Percentiles rank a stretch among this genome's conserved stretches.
These are phyloP conservation scores for Potamarius usumacintae DNA, from an alignment of 2,113 vertebrate species.

Conservation along the genomic window DNA sequence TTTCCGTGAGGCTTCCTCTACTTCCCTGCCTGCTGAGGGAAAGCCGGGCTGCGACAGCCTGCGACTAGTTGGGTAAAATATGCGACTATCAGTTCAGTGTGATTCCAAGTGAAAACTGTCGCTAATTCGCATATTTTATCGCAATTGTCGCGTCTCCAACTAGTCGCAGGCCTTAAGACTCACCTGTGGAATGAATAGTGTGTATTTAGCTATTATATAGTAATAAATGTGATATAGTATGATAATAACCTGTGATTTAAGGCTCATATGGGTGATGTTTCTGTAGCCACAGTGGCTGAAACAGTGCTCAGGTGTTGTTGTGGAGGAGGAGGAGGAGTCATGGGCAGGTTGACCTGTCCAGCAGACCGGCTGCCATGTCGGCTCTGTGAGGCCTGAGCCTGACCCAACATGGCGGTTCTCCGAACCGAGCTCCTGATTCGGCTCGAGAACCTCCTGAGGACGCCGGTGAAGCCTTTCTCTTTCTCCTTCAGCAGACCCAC, in stretches of 20 bases:
- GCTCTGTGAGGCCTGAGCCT: conserved; percentile 34
- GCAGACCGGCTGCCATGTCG: conserved; percentile 25
- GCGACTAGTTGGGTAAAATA: too few relatives aligned
- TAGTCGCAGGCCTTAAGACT: too few relatives aligned
- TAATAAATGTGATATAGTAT: neutral
- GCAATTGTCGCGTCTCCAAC: too few relatives aligned
- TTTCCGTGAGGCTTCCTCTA: too few relatives aligned
- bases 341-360: conserved; percentile 46
- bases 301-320: conserved; percentile 50
- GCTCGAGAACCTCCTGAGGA: conserved; percentile 56
- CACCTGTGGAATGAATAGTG: neutral
- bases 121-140: too few relatives aligned
- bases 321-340: conserved; percentile 16
- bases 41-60: too few relatives aligned
- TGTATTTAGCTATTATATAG: neutral
- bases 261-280: conserved; percentile 61
- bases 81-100: too few relatives aligned
- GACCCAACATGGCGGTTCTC: conserved; percentile 35
- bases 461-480: conserved; percentile 43
- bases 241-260: conserved; percentile 8
- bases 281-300: conserved; percentile 39
- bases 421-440: conserved; percentile 54
- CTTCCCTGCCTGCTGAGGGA: too few relatives aligned
- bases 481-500: conserved; percentile 62
- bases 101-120: too few relatives aligned